Evolutionary conservation across 2,888 invertebrate genomes (phyloP).

Genomic region (Drosophila merina): DNA sequence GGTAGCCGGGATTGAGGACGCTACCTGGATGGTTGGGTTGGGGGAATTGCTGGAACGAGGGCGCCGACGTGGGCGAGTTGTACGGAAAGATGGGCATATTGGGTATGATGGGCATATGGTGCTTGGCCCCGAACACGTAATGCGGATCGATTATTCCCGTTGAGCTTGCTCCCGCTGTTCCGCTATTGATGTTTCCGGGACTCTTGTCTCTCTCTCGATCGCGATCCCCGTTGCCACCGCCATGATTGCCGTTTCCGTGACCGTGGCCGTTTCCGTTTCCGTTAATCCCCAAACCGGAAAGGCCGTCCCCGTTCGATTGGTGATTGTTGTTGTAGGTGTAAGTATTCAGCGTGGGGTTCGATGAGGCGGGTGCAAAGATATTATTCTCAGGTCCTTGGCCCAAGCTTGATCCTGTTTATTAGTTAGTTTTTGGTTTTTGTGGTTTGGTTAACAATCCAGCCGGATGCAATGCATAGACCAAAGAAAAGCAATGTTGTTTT

Average conservation of each 20-base stretch:
- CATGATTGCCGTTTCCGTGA: constrained; percentile 32
- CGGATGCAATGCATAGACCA: constrained; percentile 20
- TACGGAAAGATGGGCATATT: constrained; percentile 83
- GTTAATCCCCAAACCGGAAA: constrained; percentile 30
- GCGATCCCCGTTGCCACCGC: constrained; percentile 20
- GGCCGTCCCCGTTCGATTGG: constrained; percentile 22
- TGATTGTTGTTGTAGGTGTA: constrained; percentile 66
- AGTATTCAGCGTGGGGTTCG: constrained; percentile 82
- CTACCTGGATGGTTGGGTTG: constrained; percentile 84
- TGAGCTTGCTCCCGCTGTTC: constrained; percentile 65
- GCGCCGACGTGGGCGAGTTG: constrained; percentile 82
- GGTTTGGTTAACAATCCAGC: constrained; percentile 4
- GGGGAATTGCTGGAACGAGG: constrained; percentile 83
- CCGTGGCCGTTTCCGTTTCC: constrained; percentile 26
- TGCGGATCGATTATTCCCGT: constrained; percentile 82
- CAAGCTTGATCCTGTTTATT: constrained; percentile 82
- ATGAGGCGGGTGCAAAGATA: constrained; percentile 76
- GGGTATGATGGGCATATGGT: constrained; percentile 81
- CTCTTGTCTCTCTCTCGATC: constrained; percentile 27
- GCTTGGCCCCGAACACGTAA: constrained; percentile 83
- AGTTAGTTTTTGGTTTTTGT: constrained; percentile 9
- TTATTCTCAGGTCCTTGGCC: constrained; percentile 83
- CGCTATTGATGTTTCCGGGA: constrained; percentile 43
- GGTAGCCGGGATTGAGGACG: constrained; percentile 82
- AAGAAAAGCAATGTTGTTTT: constrained; percentile 4